These are phyloP conservation scores for Mastomys natalensis DNA, from an alignment of 2,113 vertebrate species.

Conservation along the genomic window DNA sequence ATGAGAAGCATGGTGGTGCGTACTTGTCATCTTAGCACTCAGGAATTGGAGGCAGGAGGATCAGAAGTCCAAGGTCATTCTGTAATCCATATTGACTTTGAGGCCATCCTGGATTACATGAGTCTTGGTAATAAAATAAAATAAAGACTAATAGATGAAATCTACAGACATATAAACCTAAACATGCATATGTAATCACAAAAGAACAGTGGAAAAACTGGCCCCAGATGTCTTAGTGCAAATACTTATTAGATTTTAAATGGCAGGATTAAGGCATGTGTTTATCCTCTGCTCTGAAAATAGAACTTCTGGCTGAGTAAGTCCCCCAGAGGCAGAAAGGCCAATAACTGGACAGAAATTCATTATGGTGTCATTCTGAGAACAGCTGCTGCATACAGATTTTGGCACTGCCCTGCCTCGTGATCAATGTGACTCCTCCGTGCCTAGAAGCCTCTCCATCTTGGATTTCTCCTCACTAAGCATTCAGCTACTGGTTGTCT, in stretches of 20 bases:
- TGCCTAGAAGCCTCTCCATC: conserved; percentile 24
- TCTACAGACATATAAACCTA: not conserved
- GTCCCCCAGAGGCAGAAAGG: conserved; percentile 52
- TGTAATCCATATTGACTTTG: not conserved
- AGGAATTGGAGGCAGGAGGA: too few species aligned
- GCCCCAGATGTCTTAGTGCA: conserved; percentile 49
- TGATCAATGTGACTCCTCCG: conserved; percentile 43
- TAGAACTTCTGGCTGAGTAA: conserved; percentile 60
- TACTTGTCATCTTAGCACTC: not conserved
- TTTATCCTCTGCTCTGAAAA: conserved; percentile 59
- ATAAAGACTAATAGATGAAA: not conserved
- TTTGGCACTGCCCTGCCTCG: not conserved
- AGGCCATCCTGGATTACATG: not conserved
- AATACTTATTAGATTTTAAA: conserved; percentile 55
- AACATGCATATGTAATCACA: not conserved
- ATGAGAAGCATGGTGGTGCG: not conserved
- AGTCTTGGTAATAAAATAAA: not conserved
- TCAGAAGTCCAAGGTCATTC: not conserved
- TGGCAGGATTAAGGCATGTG: conserved; percentile 32
- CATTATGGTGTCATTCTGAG: conserved; percentile 41
- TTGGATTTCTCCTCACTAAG: conserved; percentile 64
- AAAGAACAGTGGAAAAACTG: conserved; percentile 10
- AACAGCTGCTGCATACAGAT: conserved; percentile 38
- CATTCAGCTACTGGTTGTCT: conserved; percentile 20
- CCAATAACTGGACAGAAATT: conserved; percentile 51